Evolutionary conservation across 2,888 invertebrate species (phyloP), one percentile per base, ranked within the genome.

Genomic region (Euzophera pinguis): DNA sequence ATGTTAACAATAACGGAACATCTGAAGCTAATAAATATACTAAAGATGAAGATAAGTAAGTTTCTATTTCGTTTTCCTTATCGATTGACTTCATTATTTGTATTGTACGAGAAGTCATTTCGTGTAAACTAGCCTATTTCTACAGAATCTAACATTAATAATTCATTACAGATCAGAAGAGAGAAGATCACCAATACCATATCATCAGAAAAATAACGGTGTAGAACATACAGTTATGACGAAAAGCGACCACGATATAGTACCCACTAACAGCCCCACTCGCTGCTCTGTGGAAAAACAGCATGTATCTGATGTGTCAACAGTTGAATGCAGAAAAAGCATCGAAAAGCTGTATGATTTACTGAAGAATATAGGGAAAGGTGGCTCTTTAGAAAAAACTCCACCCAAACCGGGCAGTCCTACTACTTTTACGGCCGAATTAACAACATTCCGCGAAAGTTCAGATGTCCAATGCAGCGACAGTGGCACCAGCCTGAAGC

Each of bases 321-420:
- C 79, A 5, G 50, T 78, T 3, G 80, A 84, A 63, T 87, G 83
- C 53, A 76, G 79, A 59, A 81, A 81, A 63, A 87, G 83, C 60
- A 87, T 89, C 52, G 82, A 87, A 47, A 82, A 84, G 71, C 73
- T 89, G 58, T 88, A 87, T 57, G 67, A 73, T 56, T 71, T 90
- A 42, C 80, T 90, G 63, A 83, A 78, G 32, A 78, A 76, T 50
- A 57, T 78, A 9, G 69, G 63, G 6, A 77, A 74, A 42, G 51
- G 53, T 8, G 68, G 72, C 34, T 53, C 54, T 1, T 50, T 48
- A 27, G 72, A 73, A 47, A 50, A 50, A 1, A 63, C 62, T 47
- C 41, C 51, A 1, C 29, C 56, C 7, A 67, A 59, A 61, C 66
- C 57, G 35, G 72, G 64, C 56, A 45, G 54, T 13, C 49, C 10